Conservation (phyloP, 2,888 invertebrate genomes). For the Macroteleia sp. region DNA sequence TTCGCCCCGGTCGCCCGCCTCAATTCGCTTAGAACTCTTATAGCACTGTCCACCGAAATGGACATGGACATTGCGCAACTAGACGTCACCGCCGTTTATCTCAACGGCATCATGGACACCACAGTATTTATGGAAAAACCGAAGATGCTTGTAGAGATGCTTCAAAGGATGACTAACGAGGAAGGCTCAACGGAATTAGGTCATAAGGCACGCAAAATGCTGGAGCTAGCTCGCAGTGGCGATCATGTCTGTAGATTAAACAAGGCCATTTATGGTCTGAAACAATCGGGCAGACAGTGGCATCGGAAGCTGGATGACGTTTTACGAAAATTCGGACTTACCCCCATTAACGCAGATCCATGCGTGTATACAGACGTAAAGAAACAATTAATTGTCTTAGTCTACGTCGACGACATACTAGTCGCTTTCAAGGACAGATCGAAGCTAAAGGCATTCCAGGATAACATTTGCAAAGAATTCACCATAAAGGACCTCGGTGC, state of each 20-base stretch:
- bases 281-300: not conserved
- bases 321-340: not conserved
- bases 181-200: not conserved
- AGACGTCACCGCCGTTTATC: constrained; percentile 54
- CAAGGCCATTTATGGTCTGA: not conserved
- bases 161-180: not conserved
- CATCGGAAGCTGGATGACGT: not conserved
- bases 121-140: not conserved
- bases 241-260: not conserved
- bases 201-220: not conserved
- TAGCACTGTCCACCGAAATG: not conserved
- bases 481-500: not conserved
- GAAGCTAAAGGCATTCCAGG: not conserved
- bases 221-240: not conserved
- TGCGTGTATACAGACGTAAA: not conserved
- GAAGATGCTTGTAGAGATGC: not conserved
- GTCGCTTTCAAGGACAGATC: not conserved
- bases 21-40: not conserved
- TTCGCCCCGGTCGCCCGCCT: not conserved
- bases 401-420: not conserved
- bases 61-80: not conserved
- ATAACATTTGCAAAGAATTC: not conserved
- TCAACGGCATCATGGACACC: constrained; percentile 11
- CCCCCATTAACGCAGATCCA: not conserved
- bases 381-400: not conserved